Base-by-base conservation (phyloP, 2,888 invertebrate species). In the Andrena marginata region DNA sequence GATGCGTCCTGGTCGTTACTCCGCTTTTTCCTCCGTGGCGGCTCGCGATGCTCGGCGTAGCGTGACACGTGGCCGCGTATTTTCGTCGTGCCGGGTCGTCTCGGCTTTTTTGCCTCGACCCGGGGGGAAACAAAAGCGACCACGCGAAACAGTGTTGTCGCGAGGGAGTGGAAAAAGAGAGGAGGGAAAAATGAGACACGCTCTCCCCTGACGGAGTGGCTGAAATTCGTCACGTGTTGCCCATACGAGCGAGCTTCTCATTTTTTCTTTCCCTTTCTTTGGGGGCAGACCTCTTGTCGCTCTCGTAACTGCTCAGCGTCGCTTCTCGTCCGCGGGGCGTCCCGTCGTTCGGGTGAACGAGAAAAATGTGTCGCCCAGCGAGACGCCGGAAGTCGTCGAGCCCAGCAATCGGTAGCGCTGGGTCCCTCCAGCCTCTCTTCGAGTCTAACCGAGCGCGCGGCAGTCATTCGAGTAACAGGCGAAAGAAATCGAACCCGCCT, bases 191-290 rank as follows among this genome's bases (percentile, higher is more conserved):
- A n/a, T n/a, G 8, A 42, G 48, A 64, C 59, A 23, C 29, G 56
- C 51, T 13, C 8, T 5, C 29, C 23, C 10, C 16, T 5, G n/a
- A 16, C n/a, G 48, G 33, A 48, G 62, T 56, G 10, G 51, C 31
- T 80, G 67, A 72, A 80, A 75, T 82, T 65, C 60, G 76, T 82
- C 83, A 82, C 63, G 59, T 82, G 83, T 71, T 71, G 77, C 65
- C 82, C 83, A 83, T 69, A 82, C 82, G 81, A 51, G 64, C 59
- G 64, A 42, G 62, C 33, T 35, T 56, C 23, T 54, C 35, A 49
- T 67, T 59, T 80, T 75, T 68, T 64, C 60, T 59, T 63, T 48
- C 26, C n/a, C 68, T 56, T 29, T 49, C 65, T 73, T 69, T 65
- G 51, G 13, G 26, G 20, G 42, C 5, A 42, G 48, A 54, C 49